Base-by-base conservation (phyloP, 2,797 vertebrate species). In the Danio kyathit region DNA sequence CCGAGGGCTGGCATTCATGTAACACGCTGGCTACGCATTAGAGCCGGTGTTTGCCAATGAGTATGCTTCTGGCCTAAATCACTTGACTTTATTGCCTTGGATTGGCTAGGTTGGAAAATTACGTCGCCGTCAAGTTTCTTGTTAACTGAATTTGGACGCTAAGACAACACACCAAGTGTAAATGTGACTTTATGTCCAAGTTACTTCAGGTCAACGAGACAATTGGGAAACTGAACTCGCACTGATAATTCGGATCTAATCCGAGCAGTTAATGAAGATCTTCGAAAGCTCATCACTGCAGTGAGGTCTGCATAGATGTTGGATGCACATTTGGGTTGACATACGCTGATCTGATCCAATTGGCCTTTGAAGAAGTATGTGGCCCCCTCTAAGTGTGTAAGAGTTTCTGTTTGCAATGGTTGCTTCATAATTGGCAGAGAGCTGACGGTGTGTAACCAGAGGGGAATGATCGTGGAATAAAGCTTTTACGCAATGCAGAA, bases 341-440 rank as follows among this genome's bases (percentile, higher is more conserved):
- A 51, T 63, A 75, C 59, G 51, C 46, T 63, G 19, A 75, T 21
- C 51, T 51, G 57, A 63, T 63, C 73, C 61, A 65, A 6, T 41
- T 65, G 49, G 61, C 61, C n/a, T 65, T 65, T 54, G 38, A 52
- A 44, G 61, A 77, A 67, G 54, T 66, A 51, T 46, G 14, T 17
- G n/a, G 64, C 7, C 41, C 21, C 64, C 60, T 70, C 44, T 19
- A 46, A 72, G 11, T 71, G 7, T 80, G 29, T 72, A 7, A 21
- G 76, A 60, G 88, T 88, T 88, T 86, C 86, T 85, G 83, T 77
- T 17, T 40, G 46, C 64, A 79, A 7, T 43, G 8, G 0, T 44
- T 71, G 57, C 66, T 79, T 71, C 56, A 52, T 69, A 14, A 70
- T 61, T 70, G 76, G 66, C 66, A 71, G 56, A 71, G 29, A 17